Conservation (phyloP, 1,140 invertebrate genomes). For the Penaeus vannamei region DNA sequence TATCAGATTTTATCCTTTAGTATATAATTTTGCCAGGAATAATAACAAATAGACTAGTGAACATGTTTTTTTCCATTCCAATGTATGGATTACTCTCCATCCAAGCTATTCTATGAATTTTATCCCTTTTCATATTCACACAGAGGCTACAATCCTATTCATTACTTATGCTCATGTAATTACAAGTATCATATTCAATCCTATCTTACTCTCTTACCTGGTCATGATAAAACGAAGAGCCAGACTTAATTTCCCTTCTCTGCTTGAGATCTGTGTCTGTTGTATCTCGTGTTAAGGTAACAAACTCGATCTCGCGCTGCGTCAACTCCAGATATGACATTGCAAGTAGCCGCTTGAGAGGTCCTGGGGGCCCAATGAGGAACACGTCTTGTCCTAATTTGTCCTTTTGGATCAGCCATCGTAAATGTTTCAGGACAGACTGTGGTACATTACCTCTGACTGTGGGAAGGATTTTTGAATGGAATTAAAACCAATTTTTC, state of each 20-base stretch:
- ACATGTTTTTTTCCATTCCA: too few species aligned
- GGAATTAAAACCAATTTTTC: conserved; percentile 54
- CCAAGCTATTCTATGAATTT: too few species aligned
- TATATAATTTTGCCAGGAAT: too few species aligned
- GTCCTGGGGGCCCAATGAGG: conserved; percentile 91
- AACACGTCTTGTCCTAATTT: conserved; percentile 95
- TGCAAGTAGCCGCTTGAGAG: conserved; percentile 74
- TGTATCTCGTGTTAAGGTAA: conserved; percentile 93
- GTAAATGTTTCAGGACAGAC: conserved; percentile 84
- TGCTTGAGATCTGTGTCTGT: conserved; percentile 98
- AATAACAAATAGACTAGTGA: too few species aligned
- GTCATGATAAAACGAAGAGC: conserved; percentile 93
- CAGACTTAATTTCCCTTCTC: conserved; percentile 88
- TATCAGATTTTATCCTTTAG: too few species aligned
- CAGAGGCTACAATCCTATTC: too few species aligned
- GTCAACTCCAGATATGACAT: conserved; percentile 79
- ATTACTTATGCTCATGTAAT: too few species aligned
- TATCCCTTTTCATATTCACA: too few species aligned
- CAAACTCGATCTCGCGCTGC: conserved; percentile 91
- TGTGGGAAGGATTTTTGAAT: conserved; percentile 69
- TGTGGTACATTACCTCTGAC: conserved; percentile 78
- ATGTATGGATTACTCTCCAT: too few species aligned
- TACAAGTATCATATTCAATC: too few species aligned
- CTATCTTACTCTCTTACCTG: conserved; percentile 77
- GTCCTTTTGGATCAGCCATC: conserved; percentile 97